Conservation (phyloP, 2,888 invertebrate species). For the Tridacna crocea region DNA sequence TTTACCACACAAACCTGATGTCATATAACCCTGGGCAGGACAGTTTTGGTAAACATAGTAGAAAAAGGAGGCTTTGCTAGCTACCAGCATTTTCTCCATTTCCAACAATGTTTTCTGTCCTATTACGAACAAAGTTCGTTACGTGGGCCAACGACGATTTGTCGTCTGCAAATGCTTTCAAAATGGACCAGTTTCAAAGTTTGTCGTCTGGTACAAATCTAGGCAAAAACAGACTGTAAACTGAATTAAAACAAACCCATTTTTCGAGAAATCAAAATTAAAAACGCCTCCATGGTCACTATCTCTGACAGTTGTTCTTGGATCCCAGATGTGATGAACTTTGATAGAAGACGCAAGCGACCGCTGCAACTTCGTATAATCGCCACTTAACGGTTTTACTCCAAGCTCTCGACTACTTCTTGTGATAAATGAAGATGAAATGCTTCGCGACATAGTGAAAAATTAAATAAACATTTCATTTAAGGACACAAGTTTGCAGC, state of each 20-base stretch:
- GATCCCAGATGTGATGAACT: slow-evolving; percentile 74
- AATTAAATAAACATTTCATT: not conserved
- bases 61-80: too few species aligned
- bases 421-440: slow-evolving; percentile 6
- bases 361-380: slow-evolving; percentile 37
- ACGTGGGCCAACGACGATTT: too few species aligned
- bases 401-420: slow-evolving; percentile 22
- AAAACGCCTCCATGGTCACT: slow-evolving; percentile 80
- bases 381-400: slow-evolving; percentile 28
- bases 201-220: too few species aligned
- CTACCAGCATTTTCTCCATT: too few species aligned
- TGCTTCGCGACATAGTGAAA: not conserved
- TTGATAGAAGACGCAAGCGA: slow-evolving; percentile 61
- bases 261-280: slow-evolving; percentile 79
- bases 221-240: too few species aligned
- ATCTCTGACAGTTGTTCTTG: slow-evolving; percentile 67
- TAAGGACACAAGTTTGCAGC: not conserved
- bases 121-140: too few species aligned
- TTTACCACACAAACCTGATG: too few species aligned
- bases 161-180: too few species aligned
- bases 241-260: slow-evolving; percentile 67
- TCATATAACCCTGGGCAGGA: too few species aligned
- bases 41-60: too few species aligned
- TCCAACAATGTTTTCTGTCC: too few species aligned
- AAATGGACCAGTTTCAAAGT: too few species aligned